phyloP scores from a whole-genome alignment of 2,888 invertebrate genomes.

The Ametastegia equiseti region DNA sequence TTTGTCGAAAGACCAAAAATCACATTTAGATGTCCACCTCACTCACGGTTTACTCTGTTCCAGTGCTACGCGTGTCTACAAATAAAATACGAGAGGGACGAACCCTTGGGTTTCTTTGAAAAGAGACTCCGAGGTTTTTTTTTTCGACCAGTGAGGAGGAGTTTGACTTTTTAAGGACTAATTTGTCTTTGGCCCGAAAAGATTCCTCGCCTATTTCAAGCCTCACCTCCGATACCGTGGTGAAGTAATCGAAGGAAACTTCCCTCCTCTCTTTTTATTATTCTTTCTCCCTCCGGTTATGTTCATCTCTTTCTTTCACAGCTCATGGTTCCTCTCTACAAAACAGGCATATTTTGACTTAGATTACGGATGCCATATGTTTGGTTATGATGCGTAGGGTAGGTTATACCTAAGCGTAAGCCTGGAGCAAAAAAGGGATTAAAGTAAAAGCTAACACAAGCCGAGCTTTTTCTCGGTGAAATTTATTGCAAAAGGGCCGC shows the following conservation, averaged over 20 bases:
- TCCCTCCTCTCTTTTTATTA: background rate
- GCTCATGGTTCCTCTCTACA: background rate
- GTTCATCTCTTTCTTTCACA: background rate
- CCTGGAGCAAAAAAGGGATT: conserved; percentile 17
- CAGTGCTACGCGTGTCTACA: too few relatives aligned
- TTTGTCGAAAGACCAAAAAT: too few relatives aligned
- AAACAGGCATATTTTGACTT: conserved; percentile 5
- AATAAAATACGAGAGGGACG: background rate
- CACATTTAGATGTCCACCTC: background rate
- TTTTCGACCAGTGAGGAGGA: background rate
- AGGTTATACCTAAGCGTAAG: background rate
- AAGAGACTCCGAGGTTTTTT: background rate
- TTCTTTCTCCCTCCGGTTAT: background rate
- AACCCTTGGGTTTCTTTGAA: background rate
- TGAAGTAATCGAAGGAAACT: background rate
- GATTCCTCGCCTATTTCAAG: conserved; percentile 2
- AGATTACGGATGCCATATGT: conserved; percentile 31
- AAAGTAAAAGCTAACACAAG: conserved; percentile 24
- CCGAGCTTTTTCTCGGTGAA: conserved; percentile 30
- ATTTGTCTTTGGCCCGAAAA: conserved; percentile 5
- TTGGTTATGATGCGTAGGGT: conserved; percentile 19
- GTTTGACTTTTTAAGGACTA: conserved; percentile 16
- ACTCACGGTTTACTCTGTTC: background rate
- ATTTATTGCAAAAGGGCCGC: conserved; percentile 30
- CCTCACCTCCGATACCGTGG: background rate